Conservation (phyloP, 2,888 invertebrate genomes). For the Hipparchia sbordonii region DNA sequence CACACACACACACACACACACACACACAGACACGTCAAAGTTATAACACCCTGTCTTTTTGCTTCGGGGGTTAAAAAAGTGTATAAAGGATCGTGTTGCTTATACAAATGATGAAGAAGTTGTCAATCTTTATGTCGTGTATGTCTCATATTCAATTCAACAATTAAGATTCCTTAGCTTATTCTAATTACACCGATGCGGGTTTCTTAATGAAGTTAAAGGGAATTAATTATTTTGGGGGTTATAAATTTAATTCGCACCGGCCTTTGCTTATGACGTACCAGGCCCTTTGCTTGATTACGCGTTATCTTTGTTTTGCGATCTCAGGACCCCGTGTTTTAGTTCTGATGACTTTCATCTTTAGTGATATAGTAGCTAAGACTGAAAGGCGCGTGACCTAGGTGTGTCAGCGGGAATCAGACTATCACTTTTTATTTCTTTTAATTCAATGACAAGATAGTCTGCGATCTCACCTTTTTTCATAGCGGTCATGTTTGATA, state of each 20-base stretch:
- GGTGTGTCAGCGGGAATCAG: too few relatives aligned
- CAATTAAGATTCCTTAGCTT: constrained; percentile 81
- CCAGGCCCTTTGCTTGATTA: constrained; percentile 47
- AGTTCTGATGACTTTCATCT: constrained; percentile 23
- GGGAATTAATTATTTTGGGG: constrained; percentile 81
- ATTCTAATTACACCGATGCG: constrained; percentile 83
- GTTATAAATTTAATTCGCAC: constrained; percentile 77
- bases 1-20: too few relatives aligned
- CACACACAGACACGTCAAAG: too few relatives aligned
- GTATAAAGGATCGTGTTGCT: too few relatives aligned
- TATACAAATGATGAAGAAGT: background rate
- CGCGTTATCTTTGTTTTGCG: constrained; percentile 45
- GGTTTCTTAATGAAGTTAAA: constrained; percentile 82
- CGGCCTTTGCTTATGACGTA: constrained; percentile 73
- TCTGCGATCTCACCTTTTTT: too few relatives aligned
- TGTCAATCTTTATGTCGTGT: background rate
- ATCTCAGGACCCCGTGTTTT: constrained; percentile 27
- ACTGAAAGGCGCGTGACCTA: too few relatives aligned
- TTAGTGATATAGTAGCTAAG: background rate
- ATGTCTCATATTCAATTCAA: constrained; percentile 68
- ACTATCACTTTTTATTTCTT: too few relatives aligned
- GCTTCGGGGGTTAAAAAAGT: too few relatives aligned
- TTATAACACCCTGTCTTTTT: too few relatives aligned
- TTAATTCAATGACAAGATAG: too few relatives aligned
- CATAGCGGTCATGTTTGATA: too few relatives aligned